Percentiles rank a stretch among this genome's conserved stretches.
Conservation (phyloP, 2,888 invertebrate species). For the Caradrina clavipalpis region DNA sequence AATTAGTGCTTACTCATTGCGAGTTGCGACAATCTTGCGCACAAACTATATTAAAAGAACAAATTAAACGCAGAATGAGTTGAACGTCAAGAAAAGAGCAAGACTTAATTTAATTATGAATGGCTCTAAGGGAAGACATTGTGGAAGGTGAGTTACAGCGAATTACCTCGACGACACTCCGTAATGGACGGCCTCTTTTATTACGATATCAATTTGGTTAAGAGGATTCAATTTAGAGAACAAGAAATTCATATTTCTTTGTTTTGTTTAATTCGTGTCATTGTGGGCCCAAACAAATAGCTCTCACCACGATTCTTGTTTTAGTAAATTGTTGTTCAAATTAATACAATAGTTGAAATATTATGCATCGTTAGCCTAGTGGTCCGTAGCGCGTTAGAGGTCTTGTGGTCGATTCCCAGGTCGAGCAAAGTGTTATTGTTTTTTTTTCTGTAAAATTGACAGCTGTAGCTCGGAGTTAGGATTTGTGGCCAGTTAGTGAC, state of each 20-base stretch:
- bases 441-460: too few relatives aligned
- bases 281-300: not conserved
- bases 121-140: constrained; percentile 59
- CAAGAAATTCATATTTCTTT: constrained; percentile 28
- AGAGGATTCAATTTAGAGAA: constrained; percentile 53
- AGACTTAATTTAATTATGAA: constrained; percentile 63
- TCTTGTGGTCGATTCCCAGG: too few relatives aligned
- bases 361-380: too few relatives aligned
- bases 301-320: not conserved
- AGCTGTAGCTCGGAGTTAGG: too few relatives aligned
- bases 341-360: constrained; percentile 3
- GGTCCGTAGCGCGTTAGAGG: too few relatives aligned
- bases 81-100: constrained; percentile 58
- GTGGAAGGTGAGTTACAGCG: constrained; percentile 67
- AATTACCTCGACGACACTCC: constrained; percentile 66
- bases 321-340: not conserved
- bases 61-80: constrained; percentile 54
- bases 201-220: constrained; percentile 65
- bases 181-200: constrained; percentile 64
- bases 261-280: constrained; percentile 23
- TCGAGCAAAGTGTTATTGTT: too few relatives aligned
- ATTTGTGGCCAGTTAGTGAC: too few relatives aligned
- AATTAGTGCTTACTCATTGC: constrained; percentile 8
- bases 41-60: constrained; percentile 51
- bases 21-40: constrained; percentile 6